Conservation (phyloP, 2,888 invertebrate genomes). For the Cheilosia variabilis region DNA sequence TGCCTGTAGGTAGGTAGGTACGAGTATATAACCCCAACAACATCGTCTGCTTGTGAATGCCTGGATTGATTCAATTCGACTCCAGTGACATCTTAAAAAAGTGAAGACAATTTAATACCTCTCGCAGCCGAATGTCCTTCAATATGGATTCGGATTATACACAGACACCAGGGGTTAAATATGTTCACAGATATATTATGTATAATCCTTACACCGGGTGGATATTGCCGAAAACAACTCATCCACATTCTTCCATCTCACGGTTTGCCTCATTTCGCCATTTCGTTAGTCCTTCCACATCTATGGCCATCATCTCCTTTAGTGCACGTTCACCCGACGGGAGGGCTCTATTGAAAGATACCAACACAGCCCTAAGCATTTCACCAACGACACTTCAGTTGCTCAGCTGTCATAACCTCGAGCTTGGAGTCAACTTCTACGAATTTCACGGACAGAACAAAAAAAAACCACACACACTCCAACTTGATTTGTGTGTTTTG, state of each 20-base stretch:
- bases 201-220: slow-evolving; percentile 13
- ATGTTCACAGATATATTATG: slow-evolving; percentile 8
- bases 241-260: not conserved
- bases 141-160: slow-evolving; percentile 28
- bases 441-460: not conserved
- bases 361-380: slow-evolving; percentile 11
- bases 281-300: slow-evolving; percentile 9
- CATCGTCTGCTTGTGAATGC: not conserved
- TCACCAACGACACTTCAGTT: not conserved
- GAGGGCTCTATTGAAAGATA: not conserved
- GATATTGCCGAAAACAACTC: not conserved
- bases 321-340: slow-evolving; percentile 28
- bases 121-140: slow-evolving; percentile 7
- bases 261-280: not conserved
- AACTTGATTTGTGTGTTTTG: slow-evolving; percentile 18
- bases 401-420: not conserved
- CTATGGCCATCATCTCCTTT: not conserved
- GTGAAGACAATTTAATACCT: slow-evolving; percentile 5
- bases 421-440: not conserved
- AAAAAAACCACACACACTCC: not conserved
- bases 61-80: slow-evolving; percentile 22
- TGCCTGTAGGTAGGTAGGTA: not conserved
- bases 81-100: not conserved
- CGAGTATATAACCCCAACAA: not conserved
- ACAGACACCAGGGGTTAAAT: slow-evolving; percentile 10